These are phyloP conservation scores for Noctua pronuba DNA, from an alignment of 2,888 invertebrate genomes.

Conservation along the genomic window DNA sequence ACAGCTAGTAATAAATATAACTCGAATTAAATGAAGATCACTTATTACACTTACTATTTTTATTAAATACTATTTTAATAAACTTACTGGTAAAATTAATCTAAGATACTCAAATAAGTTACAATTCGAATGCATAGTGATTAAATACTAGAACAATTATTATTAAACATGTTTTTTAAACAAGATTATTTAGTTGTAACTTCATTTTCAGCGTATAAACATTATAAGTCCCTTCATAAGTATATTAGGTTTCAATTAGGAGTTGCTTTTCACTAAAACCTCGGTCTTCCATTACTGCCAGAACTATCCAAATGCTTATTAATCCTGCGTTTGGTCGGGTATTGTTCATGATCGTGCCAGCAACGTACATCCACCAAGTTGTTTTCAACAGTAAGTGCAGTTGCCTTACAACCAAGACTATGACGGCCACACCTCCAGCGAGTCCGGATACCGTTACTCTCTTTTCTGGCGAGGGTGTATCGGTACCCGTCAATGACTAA, in stretches of 20 bases:
- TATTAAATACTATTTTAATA: too few relatives aligned
- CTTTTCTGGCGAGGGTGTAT: too few relatives aligned
- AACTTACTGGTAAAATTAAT: too few relatives aligned
- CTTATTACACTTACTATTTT: too few relatives aligned
- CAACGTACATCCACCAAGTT: constrained; percentile 1
- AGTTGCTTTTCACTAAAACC: neutral
- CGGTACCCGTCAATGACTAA: too few relatives aligned
- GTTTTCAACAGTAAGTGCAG: constrained; percentile 27
- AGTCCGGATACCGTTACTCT: too few relatives aligned
- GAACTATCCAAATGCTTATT: neutral
- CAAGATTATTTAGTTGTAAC: too few relatives aligned
- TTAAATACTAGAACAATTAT: too few relatives aligned
- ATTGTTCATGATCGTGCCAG: constrained; percentile 30
- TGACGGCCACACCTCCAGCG: constrained; percentile 38
- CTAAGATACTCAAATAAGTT: too few relatives aligned
- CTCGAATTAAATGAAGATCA: too few relatives aligned
- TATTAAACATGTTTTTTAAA: neutral
- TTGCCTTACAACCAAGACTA: constrained; percentile 49
- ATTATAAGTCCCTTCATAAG: neutral
- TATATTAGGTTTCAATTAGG: neutral
- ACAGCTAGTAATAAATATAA: too few relatives aligned
- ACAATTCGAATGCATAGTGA: too few relatives aligned
- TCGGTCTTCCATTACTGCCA: neutral
- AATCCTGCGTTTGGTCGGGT: neutral
- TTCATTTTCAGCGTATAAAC: neutral